Conservation (phyloP, 2,888 invertebrate genomes). For the Tenthredo distinguenda region DNA sequence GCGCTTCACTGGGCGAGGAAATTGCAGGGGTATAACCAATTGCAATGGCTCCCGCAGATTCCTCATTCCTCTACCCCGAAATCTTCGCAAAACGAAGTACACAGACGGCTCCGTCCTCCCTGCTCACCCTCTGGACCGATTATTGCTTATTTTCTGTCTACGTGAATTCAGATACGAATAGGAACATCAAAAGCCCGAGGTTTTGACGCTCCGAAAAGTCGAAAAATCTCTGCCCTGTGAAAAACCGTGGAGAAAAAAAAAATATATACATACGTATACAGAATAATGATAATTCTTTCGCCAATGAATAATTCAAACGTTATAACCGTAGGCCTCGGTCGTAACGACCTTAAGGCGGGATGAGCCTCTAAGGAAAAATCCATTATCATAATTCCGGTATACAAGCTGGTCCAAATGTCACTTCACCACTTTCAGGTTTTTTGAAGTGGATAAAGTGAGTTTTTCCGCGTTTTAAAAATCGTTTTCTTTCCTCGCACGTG, state of each 20-base stretch:
- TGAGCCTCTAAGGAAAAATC: conserved; percentile 49
- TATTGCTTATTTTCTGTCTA: conserved; percentile 37
- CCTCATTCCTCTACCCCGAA: background rate
- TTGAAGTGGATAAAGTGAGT: conserved; percentile 21
- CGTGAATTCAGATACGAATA: conserved; percentile 63
- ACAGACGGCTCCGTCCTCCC: background rate
- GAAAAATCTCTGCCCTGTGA: background rate
- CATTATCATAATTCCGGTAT: conserved; percentile 46
- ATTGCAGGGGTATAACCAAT: conserved; percentile 44
- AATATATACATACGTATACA: background rate
- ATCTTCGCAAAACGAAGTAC: background rate
- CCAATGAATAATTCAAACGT: conserved; percentile 46
- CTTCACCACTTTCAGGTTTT: conserved; percentile 37
- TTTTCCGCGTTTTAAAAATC: background rate
- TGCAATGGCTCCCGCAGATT: conserved; percentile 17
- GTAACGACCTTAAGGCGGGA: conserved; percentile 47
- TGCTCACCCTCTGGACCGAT: background rate
- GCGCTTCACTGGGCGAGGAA: conserved; percentile 41
- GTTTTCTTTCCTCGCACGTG: background rate
- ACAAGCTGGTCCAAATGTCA: conserved; percentile 51
- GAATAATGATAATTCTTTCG: conserved; percentile 20
- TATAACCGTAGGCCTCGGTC: conserved; percentile 32
- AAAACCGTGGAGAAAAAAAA: background rate
- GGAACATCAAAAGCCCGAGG: conserved; percentile 62
- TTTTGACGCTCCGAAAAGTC: conserved; percentile 45